Base-by-base conservation (phyloP, 2,113 vertebrate species). In the Apistogramma diplotaenia region DNA sequence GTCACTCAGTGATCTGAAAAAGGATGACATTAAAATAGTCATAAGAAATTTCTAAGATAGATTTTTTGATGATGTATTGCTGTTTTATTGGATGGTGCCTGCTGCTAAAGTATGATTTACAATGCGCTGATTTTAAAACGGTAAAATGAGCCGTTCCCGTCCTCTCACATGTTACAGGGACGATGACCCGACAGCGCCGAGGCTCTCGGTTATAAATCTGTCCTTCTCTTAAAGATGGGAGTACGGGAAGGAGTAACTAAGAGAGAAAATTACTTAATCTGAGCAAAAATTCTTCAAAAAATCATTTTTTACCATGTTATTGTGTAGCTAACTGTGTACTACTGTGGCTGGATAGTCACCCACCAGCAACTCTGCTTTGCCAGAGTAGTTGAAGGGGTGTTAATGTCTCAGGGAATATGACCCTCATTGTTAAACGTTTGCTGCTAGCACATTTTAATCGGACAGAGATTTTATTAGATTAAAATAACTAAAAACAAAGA, bases 61-160 rank as follows among this genome's bases (percentile, higher is more conserved):
- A 4, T 79, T 70, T 67, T 49, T 19, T 29, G 49, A 37, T 23
- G 5, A 31, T 25, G 46, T 9, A 29, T 55, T 53, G 1, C 58
- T 76, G 56, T 76, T 81, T 86, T 79, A 71, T 27, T 72, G 33
- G 49, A 74, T 19, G 21, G 43, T n/a, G 29, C 23, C 40, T 55
- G 37, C 85, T 61, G 27, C 83, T 81, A 79, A 82, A 82, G 2
- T 18, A 4, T n/a, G 21, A 57, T 82, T 91, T 85, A 91, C 55
- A 74, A 71, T 25, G 54, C 60, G 81, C 11, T 80, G 74, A 84
- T 79, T 85, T 82, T 72, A 60, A 74, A 55, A 46, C 31, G 3
- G 53, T 35, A 40, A 62, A 72, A 70, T 9, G 1, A 54, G 58
- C 56, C 3, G 11, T 67, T 79, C 31, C 53, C 8, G 4, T 78